phyloP scores from a whole-genome alignment of 2,888 invertebrate genomes.

The Leucania comma region DNA sequence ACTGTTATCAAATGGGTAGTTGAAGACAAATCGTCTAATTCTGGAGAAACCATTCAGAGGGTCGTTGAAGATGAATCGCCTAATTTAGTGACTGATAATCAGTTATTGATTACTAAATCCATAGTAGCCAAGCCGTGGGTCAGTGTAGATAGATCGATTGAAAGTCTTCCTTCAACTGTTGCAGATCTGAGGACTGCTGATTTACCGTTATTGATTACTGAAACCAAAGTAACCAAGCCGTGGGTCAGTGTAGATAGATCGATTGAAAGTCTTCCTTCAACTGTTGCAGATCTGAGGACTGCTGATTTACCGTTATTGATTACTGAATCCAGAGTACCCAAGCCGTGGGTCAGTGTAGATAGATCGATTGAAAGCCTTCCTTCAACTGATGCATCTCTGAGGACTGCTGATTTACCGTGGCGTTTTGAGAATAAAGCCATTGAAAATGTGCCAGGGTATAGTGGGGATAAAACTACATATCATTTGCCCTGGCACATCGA shows the following conservation, averaged over 20 bases:
- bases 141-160: too few species aligned
- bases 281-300: too few species aligned
- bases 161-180: too few species aligned
- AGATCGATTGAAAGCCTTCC: background rate
- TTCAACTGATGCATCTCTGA: background rate
- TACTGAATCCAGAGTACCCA: background rate
- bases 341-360: background rate
- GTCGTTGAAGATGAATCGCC: background rate
- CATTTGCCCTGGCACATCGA: background rate
- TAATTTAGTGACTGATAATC: background rate
- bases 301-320: too few species aligned
- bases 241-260: too few species aligned
- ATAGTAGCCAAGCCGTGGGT: too few species aligned
- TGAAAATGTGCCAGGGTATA: background rate
- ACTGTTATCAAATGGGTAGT: background rate
- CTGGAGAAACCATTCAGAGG: background rate
- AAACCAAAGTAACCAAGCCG: too few species aligned
- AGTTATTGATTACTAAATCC: too few species aligned
- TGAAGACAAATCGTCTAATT: background rate
- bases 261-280: too few species aligned
- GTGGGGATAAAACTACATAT: background rate
- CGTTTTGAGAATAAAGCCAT: background rate
- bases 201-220: too few species aligned
- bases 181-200: too few species aligned
- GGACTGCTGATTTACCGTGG: background rate